Conservation (phyloP, 2,888 invertebrate species). For the Eilema sororculum region DNA sequence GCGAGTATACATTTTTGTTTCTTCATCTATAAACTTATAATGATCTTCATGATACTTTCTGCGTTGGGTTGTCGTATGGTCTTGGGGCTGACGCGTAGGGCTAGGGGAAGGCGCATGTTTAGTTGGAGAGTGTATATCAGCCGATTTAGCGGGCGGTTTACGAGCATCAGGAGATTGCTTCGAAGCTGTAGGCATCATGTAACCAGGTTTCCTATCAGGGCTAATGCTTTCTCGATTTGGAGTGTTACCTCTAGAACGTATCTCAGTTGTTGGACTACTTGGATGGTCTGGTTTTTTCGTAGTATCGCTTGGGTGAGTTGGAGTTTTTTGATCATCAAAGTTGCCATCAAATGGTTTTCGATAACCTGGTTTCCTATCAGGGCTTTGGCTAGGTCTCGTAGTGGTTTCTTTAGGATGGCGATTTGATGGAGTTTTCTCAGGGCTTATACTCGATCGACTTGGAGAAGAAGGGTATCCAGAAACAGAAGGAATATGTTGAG, state of each 20-base stretch:
- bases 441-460: constrained; percentile 32
- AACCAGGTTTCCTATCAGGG: constrained; percentile 65
- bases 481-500: constrained; percentile 25
- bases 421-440: constrained; percentile 31
- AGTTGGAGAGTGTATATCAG: constrained; percentile 55
- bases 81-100: constrained; percentile 53
- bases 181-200: constrained; percentile 67
- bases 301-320: constrained; percentile 29
- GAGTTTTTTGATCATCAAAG: constrained; percentile 27
- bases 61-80: constrained; percentile 36
- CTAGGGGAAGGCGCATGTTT: constrained; percentile 48
- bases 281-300: constrained; percentile 33
- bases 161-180: constrained; percentile 47
- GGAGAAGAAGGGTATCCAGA: constrained; percentile 29
- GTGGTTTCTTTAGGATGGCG: constrained; percentile 19
- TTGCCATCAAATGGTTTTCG: constrained; percentile 32
- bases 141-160: constrained; percentile 41
- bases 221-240: constrained; percentile 45
- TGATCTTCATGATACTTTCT: constrained; percentile 60
- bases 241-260: constrained; percentile 32
- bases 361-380: constrained; percentile 52
- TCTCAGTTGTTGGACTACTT: constrained; percentile 22
- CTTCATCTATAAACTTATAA: constrained; percentile 77
- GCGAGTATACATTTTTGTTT: constrained; percentile 74
- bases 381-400: constrained; percentile 54